Base-by-base conservation (phyloP, 2,113 vertebrate species). In the Phasianus colchicus region DNA sequence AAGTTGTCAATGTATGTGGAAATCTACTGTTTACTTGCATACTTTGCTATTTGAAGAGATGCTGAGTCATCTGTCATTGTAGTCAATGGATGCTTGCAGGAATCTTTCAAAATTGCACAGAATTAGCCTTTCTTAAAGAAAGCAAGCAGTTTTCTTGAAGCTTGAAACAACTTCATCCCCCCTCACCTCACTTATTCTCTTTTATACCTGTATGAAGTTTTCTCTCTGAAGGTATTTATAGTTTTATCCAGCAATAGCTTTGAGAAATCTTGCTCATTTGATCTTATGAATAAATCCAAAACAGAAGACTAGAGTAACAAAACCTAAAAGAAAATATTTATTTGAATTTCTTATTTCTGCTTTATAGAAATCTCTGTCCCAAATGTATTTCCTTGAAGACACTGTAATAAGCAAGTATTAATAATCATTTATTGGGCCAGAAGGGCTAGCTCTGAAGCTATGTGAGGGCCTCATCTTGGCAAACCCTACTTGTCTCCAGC, bases 381-480 rank as follows among this genome's bases (percentile, higher is more conserved):
- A 63, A 48, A 55, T 36, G 8, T 73, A 60, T 55, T 66, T 38
- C 29, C 16, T 85, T 85, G 63, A 72, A 63, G 18, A 54, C n/a
- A 69, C 0, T 71, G 11, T 72, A 60, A 73, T 50, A 57, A 78
- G 30, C 13, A 75, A 55, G 3, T 30, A 38, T 36, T 13, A 80
- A 69, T 43, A 11, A 11, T 36, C 91, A 30, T 90, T 98, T 88
- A 96, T 97, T 95, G 4, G 96, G 5, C 8, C 97, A 91, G 64
- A n/a, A 89, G 48, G 55, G 25, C 24, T 18, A 38, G 21, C 30
- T 61, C 24, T 69, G 60, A 83, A 84, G 47, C 3, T 24, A 72
- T 19, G 13, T 17, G 30, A 58, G 13, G 20, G 8, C 60, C 42
- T 76, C 47, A 18, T 79, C 8, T 20, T 45, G 6, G 5, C 32